Conservation (phyloP, 2,113 vertebrate genomes). For the Athene cunicularia region DNA sequence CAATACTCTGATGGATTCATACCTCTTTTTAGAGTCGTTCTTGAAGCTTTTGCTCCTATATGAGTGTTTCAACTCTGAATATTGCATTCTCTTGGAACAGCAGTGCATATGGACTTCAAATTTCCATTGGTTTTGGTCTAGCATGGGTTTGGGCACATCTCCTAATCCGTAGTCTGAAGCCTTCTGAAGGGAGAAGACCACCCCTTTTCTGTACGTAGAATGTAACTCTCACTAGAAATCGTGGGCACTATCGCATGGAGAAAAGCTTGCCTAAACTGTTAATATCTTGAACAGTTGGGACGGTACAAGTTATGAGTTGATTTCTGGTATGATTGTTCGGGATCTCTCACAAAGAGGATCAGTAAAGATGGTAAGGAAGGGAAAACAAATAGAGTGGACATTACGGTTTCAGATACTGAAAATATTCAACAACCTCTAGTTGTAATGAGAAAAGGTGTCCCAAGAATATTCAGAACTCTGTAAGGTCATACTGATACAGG, state of each 20-base stretch:
- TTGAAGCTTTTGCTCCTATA: not conserved
- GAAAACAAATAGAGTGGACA: rapidly evolving
- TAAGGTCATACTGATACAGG: not conserved
- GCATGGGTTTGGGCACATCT: not conserved
- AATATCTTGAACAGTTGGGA: not conserved
- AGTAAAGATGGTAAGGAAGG: not conserved
- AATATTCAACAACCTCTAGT: not conserved
- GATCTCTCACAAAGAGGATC: not conserved
- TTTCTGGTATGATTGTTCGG: not conserved
- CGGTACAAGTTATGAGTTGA: not conserved
- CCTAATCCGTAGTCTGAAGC: not conserved
- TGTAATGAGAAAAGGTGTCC: not conserved
- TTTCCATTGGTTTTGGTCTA: not conserved
- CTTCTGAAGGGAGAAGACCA: not conserved
- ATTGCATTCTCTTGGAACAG: not conserved
- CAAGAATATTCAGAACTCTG: not conserved
- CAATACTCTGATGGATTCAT: not conserved
- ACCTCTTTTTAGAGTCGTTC: not conserved
- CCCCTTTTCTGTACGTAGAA: not conserved
- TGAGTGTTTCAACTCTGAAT: not conserved
- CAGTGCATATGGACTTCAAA: not conserved
- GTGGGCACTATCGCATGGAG: not conserved
- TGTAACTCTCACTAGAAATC: not conserved
- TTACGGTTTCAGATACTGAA: not conserved
- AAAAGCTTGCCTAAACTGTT: not conserved